phyloP scores from a whole-genome alignment of 2,797 vertebrate genomes.

The Coluber constrictor region DNA sequence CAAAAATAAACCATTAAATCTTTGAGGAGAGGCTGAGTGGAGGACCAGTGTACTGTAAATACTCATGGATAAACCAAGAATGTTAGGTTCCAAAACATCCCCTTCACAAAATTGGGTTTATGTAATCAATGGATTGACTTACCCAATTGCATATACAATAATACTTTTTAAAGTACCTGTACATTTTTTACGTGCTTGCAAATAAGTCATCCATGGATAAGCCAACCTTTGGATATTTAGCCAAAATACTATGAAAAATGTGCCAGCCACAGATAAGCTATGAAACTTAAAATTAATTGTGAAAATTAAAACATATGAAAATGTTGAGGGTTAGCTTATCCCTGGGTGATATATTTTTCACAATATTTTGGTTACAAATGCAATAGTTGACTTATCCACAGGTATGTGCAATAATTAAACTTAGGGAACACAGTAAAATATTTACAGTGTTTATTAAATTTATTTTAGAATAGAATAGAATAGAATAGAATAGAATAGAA shows the following conservation, averaged over 20 bases:
- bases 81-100: background rate
- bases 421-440: background rate
- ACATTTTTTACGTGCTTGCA: background rate
- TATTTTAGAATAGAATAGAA: background rate
- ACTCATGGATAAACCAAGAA: background rate
- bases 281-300: background rate
- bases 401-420: background rate
- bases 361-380: background rate
- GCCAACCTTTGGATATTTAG: background rate
- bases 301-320: background rate
- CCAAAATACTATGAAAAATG: background rate
- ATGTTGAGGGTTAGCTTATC: background rate
- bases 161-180: background rate
- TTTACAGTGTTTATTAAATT: background rate
- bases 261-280: background rate
- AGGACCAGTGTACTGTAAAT: background rate
- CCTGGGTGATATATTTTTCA: background rate
- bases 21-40: background rate
- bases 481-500: too few species aligned
- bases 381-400: background rate
- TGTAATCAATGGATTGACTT: background rate
- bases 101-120: too few species aligned
- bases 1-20: background rate
- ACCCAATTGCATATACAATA: background rate
- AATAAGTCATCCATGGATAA: background rate